These are phyloP conservation scores for Threskiornis aethiopicus DNA, from an alignment of 2,797 vertebrate species.

Conservation along the genomic window DNA sequence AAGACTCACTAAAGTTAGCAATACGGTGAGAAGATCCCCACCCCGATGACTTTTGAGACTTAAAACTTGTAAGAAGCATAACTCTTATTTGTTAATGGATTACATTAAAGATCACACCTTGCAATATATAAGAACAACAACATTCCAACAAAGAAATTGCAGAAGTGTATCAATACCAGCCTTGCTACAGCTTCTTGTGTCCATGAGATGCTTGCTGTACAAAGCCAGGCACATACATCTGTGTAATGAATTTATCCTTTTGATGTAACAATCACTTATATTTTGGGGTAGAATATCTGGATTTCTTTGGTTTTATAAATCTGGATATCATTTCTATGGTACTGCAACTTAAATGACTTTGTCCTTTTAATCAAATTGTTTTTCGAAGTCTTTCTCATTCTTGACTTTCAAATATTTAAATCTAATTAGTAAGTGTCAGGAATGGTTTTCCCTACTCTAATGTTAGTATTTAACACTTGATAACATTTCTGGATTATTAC, in stretches of 20 bases:
- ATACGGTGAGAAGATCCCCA: background rate
- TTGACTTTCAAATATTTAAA: background rate
- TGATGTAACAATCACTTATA: background rate
- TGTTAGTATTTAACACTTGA: background rate
- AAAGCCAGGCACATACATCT: background rate
- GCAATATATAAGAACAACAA: background rate
- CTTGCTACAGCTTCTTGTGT: no score
- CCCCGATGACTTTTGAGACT: background rate
- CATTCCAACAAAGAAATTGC: background rate
- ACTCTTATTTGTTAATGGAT: background rate
- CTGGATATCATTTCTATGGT: background rate
- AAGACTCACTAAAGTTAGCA: background rate
- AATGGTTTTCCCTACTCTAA: background rate
- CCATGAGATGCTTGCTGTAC: no score
- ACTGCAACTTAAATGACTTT: background rate
- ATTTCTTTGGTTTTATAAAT: background rate
- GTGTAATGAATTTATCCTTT: background rate
- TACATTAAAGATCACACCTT: background rate
- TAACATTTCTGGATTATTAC: background rate
- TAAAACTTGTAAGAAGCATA: background rate
- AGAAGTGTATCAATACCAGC: background rate
- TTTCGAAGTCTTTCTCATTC: background rate
- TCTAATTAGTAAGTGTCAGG: background rate
- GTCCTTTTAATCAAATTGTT: background rate
- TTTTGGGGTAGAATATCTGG: background rate